A percentile compares a stretch with the other conserved stretches of the same genome.
phyloP scores from a whole-genome alignment of 2,113 vertebrate genomes.

The Megaceryle maxima region DNA sequence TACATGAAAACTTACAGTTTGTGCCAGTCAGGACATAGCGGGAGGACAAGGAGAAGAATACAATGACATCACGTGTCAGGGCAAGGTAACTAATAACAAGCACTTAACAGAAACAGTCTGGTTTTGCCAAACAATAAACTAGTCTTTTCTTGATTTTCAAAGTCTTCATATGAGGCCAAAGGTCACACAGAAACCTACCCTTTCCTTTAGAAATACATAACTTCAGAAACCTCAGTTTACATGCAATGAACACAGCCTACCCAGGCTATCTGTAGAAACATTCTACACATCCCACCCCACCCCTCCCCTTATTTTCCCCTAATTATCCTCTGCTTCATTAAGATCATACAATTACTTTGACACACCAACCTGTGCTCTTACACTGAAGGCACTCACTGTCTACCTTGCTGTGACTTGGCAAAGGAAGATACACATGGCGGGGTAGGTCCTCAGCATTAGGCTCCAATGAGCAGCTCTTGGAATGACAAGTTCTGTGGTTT shows the following conservation, averaged over 20 bases:
- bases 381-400: neutral
- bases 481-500: neutral
- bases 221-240: neutral
- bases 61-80: accelerated
- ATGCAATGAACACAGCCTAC: neutral
- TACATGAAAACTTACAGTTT: neutral
- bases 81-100: neutral
- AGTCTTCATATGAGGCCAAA: neutral
- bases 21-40: neutral
- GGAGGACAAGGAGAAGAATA: neutral
- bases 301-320: neutral
- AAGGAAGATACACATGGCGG: neutral
- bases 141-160: neutral
- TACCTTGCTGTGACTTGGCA: neutral
- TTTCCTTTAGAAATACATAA: neutral
- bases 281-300: too few relatives aligned
- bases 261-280: neutral
- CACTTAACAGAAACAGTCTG: neutral
- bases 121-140: neutral
- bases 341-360: neutral
- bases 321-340: neutral
- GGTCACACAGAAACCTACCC: neutral
- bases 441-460: neutral
- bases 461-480: neutral
- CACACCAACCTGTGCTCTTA: neutral